Base-by-base conservation (phyloP, 2,888 invertebrate genomes). In the Nemotelus nigrinus region DNA sequence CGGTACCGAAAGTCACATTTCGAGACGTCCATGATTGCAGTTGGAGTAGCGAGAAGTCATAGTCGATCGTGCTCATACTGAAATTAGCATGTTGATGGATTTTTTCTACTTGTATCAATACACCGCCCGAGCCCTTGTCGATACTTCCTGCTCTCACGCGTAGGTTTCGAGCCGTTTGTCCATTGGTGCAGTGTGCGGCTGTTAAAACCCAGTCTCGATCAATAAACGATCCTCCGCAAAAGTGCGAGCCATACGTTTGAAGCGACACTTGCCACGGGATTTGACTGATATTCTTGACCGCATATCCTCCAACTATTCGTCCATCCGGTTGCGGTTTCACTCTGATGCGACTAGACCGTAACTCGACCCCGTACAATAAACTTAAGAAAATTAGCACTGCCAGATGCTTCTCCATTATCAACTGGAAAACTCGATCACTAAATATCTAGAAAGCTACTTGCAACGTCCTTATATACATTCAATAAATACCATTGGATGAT, bases 181-280 rank as follows among this genome's bases (percentile, higher is more conserved):
- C 83, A 10, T 81, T 81, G 1, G 84, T 84, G 78, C 88, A 88
- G 77, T 88, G 86, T 77, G 88, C 89, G 0, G 89, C 88, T 1
- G 88, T 88, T 3, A 89, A 79, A 2, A 88, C 85, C 74, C 83
- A 84, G 3, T 82, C 83, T 53, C 80, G 80, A 3, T 83, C 84
- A 53, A 89, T 84, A 71, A 89, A 84, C 0, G 87, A 85, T 3
- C 87, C 89, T 25, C 89, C 89, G 76, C 89, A 89, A 75, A 84
- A 84, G 78, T 89, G 88, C 67, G 80, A 79, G 7, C 83, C 84
- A 3, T 81, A 80, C 8, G 83, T 83, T 78, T 85, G 85, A 50
- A 89, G 80, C 0, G 89, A 88, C 1, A 88, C 86, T 84, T 89
- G 89, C 79, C 87, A 88, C 6, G 89, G 89, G 80, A 85, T 85